A percentile compares a stretch with the other conserved stretches of the same genome.
Evolutionary conservation across 1,140 invertebrate species (phyloP).

Genomic region (Eriosoma lanigerum): DNA sequence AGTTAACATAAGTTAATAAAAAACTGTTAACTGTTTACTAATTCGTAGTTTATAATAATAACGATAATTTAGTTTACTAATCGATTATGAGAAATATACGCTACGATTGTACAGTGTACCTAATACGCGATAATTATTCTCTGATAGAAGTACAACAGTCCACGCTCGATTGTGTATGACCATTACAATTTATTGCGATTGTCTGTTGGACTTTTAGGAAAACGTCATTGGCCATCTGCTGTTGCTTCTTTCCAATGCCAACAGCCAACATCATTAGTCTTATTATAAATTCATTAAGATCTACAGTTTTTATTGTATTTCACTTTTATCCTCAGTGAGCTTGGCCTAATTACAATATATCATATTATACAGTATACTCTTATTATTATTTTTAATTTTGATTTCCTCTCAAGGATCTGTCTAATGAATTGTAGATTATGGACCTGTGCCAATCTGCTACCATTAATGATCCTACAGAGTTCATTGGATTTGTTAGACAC

Average conservation of each 20-base stretch:
- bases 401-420: conserved; percentile 2
- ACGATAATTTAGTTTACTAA: too few species aligned
- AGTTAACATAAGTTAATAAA: too few species aligned
- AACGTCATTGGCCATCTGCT: conserved; percentile 23
- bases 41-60: too few species aligned
- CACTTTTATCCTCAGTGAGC: conserved; percentile 5
- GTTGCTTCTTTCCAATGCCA: conserved; percentile 7
- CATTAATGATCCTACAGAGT: conserved; percentile 1
- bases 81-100: too few species aligned
- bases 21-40: too few species aligned
- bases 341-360: conserved; percentile 6
- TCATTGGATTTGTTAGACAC: background rate
- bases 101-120: too few species aligned
- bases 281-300: background rate
- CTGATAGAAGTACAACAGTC: too few species aligned
- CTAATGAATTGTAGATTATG: background rate
- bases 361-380: background rate
- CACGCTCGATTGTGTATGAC: too few species aligned
- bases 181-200: too few species aligned
- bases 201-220: background rate
- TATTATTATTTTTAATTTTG: conserved; percentile 21
- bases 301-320: background rate
- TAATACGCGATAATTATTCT: too few species aligned
- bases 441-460: background rate
- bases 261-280: conserved; percentile 31